phyloP scores from a whole-genome alignment of 2,113 vertebrate species.

The Caloenas nicobarica region DNA sequence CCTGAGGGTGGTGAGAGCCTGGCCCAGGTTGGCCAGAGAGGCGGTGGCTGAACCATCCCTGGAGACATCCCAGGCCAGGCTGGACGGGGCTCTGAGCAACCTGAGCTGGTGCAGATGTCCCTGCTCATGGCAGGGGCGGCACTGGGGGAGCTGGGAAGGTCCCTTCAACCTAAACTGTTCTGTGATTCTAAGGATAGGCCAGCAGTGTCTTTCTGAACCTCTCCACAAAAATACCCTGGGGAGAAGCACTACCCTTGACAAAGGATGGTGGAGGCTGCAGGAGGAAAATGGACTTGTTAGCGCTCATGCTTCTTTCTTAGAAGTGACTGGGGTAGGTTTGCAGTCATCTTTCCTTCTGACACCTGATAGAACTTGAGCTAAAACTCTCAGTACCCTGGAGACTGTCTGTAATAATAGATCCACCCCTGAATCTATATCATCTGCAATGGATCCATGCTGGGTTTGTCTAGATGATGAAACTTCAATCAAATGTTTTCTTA shows the following conservation, averaged over 20 bases:
- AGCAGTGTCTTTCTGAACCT: not conserved
- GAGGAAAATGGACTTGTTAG: not conserved
- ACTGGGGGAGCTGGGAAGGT: no score
- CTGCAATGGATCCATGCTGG: not conserved
- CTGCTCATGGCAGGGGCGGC: no score
- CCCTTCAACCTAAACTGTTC: no score
- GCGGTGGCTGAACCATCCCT: no score
- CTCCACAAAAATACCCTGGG: not conserved
- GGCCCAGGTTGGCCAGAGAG: no score
- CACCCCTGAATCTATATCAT: accelerated
- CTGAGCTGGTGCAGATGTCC: no score
- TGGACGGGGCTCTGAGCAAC: no score
- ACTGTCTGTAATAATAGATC: not conserved
- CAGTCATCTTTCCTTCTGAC: not conserved
- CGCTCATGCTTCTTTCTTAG: not conserved
- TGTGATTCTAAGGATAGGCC: not conserved
- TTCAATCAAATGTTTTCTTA: not conserved
- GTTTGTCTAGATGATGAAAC: not conserved
- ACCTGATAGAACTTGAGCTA: not conserved
- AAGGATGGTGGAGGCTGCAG: not conserved
- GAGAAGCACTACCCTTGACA: not conserved
- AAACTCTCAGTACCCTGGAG: not conserved
- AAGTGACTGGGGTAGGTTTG: not conserved
- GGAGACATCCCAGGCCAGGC: no score
- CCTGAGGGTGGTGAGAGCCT: no score